Evolutionary conservation across 2,113 vertebrate species (phyloP).

Genomic region (Scomber japonicus): DNA sequence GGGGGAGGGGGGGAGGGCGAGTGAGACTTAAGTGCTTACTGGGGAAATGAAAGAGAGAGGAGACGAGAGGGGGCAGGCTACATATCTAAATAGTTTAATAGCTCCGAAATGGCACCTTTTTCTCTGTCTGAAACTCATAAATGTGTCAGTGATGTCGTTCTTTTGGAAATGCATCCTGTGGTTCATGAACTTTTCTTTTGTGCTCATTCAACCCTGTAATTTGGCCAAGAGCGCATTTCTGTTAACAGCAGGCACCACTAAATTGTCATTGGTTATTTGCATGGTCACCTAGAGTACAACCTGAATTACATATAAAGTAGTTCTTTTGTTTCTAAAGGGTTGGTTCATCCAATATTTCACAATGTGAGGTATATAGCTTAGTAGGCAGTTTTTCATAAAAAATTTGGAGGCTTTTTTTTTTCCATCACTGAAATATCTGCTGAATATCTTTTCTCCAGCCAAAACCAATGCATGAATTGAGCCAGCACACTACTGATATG

Average conservation of each 20-base stretch:
- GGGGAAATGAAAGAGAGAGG: conserved; percentile 47
- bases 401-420: not conserved
- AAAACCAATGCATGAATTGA: not conserved
- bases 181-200: conserved; percentile 1
- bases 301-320: not conserved
- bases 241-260: not conserved
- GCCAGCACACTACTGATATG: not conserved
- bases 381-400: not conserved
- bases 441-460: not conserved
- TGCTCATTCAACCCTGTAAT: not conserved
- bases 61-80: conserved; percentile 13
- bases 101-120: conserved; percentile 56
- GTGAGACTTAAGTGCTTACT: conserved; percentile 57
- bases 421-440: not conserved
- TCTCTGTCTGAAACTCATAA: conserved; percentile 29
- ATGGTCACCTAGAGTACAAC: not conserved
- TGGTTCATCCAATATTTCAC: not conserved
- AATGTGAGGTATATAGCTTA: too few species aligned
- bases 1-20: conserved; percentile 6
- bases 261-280: not conserved
- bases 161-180: conserved; percentile 17
- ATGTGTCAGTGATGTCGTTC: conserved; percentile 22
- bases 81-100: conserved; percentile 62
- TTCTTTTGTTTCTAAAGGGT: conserved; percentile 4
- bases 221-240: conserved; percentile 1